Percentiles rank a stretch among this genome's conserved stretches.
These are phyloP conservation scores for Scarus forsteni DNA, from an alignment of 2,797 vertebrate species.

Conservation along the genomic window DNA sequence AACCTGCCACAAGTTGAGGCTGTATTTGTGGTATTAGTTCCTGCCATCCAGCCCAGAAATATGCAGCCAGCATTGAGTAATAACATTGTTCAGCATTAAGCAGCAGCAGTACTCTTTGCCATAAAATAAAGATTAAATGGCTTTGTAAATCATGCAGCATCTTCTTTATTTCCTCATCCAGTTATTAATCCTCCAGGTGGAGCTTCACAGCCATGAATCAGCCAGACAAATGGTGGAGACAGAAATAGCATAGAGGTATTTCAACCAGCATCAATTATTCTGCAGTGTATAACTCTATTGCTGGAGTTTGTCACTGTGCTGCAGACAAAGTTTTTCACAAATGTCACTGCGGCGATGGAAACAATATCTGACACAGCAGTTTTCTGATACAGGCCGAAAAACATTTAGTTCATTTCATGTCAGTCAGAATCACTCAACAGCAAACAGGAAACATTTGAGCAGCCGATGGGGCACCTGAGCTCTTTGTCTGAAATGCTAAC, in stretches of 20 bases:
- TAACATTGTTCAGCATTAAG: too few species aligned
- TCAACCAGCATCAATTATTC: slow-evolving; percentile 37
- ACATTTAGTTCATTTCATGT: too few species aligned
- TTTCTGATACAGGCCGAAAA: too few species aligned
- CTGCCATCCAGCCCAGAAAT: too few species aligned
- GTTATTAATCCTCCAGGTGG: slow-evolving; percentile 4
- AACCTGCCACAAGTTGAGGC: too few species aligned
- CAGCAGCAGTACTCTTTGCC: too few species aligned
- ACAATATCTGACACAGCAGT: slow-evolving; percentile 23
- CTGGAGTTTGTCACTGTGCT: too few species aligned
- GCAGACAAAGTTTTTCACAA: background rate
- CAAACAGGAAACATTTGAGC: too few species aligned
- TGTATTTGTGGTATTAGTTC: too few species aligned
- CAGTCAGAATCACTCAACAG: too few species aligned
- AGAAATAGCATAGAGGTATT: slow-evolving; percentile 28
- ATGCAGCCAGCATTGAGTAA: too few species aligned
- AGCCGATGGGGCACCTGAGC: slow-evolving; percentile 1
- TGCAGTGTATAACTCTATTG: slow-evolving; percentile 14
- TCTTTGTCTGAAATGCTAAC: slow-evolving; percentile 11
- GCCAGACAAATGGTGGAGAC: slow-evolving; percentile 15
- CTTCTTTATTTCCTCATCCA: slow-evolving; percentile 4
- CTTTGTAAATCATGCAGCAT: background rate
- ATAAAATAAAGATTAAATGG: too few species aligned
- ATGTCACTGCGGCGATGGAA: slow-evolving; percentile 16
- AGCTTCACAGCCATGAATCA: slow-evolving; percentile 25